Conservation (phyloP, 2,888 invertebrate species). For the Argyresthia goedartella region DNA sequence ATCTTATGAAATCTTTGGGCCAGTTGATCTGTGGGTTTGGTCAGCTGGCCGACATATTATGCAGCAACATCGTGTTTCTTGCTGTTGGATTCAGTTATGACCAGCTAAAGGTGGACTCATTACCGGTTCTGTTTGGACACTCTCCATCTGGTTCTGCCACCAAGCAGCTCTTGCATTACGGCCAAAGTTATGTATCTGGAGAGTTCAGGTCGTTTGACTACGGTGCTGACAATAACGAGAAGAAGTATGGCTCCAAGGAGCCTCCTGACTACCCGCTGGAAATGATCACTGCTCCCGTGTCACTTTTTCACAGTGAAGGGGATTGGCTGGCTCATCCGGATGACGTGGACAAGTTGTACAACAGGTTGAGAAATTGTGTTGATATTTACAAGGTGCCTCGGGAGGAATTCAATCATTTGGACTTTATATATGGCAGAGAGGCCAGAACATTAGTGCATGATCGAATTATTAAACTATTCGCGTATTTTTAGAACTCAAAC, state of each 20-base stretch:
- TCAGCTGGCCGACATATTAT: conserved; percentile 57
- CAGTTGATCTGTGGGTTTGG: conserved; percentile 47
- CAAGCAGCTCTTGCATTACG: conserved; percentile 66
- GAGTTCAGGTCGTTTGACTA: conserved; percentile 43
- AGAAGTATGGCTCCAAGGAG: conserved; percentile 26
- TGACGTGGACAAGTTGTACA: conserved; percentile 67
- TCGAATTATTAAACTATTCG: conserved; percentile 10
- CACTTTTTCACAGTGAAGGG: conserved; percentile 50
- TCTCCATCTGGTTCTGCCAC: conserved; percentile 67
- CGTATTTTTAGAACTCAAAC: background rate
- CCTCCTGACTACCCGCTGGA: conserved; percentile 39
- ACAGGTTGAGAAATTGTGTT: conserved; percentile 60
- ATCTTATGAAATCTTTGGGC: conserved; percentile 54
- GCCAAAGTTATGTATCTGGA: conserved; percentile 46
- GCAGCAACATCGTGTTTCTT: conserved; percentile 72
- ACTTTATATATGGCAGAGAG: conserved; percentile 44
- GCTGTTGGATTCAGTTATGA: conserved; percentile 68
- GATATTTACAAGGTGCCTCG: conserved; percentile 68
- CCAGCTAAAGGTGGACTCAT: conserved; percentile 69
- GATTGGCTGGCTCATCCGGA: conserved; percentile 75
- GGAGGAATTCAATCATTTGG: conserved; percentile 50
- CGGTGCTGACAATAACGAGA: conserved; percentile 28
- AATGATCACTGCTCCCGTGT: conserved; percentile 34
- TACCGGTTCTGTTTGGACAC: conserved; percentile 67
- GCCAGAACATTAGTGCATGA: conserved; percentile 27